phyloP scores from a whole-genome alignment of 2,797 vertebrate genomes.

The Clarias platycephalus region DNA sequence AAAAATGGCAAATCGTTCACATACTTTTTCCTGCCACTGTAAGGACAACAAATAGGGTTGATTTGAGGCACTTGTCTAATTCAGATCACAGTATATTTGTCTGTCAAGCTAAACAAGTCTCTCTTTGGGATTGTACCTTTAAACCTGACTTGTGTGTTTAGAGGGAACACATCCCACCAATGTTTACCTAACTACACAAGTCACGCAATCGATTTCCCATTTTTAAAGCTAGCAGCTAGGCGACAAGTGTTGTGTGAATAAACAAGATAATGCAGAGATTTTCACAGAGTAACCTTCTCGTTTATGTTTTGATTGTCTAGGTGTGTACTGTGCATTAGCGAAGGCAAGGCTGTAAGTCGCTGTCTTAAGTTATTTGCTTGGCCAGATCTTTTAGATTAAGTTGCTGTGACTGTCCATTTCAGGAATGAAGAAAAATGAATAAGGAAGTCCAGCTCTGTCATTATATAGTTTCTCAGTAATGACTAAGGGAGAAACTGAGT shows the following conservation, averaged over 20 bases:
- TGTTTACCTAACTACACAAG: not conserved
- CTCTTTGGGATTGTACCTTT: not conserved
- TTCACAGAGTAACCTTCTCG: not conserved
- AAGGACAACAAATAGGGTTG: not conserved
- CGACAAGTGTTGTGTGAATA: not conserved
- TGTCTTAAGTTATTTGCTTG: conserved; percentile 13
- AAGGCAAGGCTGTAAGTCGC: not conserved
- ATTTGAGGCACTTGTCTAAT: not conserved
- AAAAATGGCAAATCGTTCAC: too few species aligned
- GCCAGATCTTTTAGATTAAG: conserved; percentile 2
- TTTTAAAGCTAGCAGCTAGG: not conserved
- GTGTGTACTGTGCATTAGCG: not conserved
- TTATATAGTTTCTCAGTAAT: not conserved
- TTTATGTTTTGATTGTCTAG: not conserved
- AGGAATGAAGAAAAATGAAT: not conserved
- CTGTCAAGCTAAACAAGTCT: not conserved
- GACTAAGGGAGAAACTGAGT: conserved; percentile 2
- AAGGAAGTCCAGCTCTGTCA: not conserved
- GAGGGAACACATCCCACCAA: not conserved
- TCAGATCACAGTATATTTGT: not conserved
- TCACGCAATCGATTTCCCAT: not conserved
- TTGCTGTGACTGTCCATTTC: not conserved
- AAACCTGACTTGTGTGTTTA: not conserved
- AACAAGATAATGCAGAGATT: not conserved
- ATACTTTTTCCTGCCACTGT: too few species aligned